These are phyloP conservation scores for Stomatorhinus walkeri DNA, from an alignment of 2,797 vertebrate genomes.

Conservation along the genomic window DNA sequence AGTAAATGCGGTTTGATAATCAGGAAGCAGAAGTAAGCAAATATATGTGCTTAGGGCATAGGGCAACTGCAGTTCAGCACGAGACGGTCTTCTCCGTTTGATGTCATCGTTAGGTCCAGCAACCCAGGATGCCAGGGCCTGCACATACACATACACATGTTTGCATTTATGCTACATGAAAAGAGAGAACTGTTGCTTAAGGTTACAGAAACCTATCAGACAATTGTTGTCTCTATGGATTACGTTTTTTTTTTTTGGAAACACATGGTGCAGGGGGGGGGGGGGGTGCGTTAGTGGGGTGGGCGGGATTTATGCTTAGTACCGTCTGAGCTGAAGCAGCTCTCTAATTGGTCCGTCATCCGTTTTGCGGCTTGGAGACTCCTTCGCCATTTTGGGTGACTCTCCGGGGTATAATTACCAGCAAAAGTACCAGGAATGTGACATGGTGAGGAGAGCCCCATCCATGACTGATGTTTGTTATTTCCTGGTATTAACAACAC, in stretches of 20 bases:
- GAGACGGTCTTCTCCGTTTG: background rate
- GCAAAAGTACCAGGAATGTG: background rate
- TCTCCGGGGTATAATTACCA: conserved; percentile 24
- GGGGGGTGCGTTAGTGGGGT: background rate
- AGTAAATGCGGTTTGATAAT: background rate
- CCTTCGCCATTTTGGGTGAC: background rate
- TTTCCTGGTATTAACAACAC: conserved; percentile 1
- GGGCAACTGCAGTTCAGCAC: background rate
- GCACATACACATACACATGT: background rate
- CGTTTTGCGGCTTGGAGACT: background rate
- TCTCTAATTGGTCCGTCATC: conserved; percentile 13
- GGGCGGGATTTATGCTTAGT: background rate
- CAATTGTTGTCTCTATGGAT: background rate
- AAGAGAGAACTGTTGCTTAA: background rate
- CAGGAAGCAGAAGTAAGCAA: background rate
- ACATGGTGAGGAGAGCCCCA: background rate
- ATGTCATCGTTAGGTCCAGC: background rate
- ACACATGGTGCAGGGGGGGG: background rate
- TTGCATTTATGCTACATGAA: background rate
- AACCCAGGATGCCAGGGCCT: background rate
- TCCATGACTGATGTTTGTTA: conserved; percentile 14
- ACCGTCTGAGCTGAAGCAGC: background rate
- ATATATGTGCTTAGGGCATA: background rate
- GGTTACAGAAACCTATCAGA: background rate
- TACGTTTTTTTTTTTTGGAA: background rate